Base-by-base conservation (phyloP, 2,797 vertebrate species). In the Limosa lapponica region DNA sequence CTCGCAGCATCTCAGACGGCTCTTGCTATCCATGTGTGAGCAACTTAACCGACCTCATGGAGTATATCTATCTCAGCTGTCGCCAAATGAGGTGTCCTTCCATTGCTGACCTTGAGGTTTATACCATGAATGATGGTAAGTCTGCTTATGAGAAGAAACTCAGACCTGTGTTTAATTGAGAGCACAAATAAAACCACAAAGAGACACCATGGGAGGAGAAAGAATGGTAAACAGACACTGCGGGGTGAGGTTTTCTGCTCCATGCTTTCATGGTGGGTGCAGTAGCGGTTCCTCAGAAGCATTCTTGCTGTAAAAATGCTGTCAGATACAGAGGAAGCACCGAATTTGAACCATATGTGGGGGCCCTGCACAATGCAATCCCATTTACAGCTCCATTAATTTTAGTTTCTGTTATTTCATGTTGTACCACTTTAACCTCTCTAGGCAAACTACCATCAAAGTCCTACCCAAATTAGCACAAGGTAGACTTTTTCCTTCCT, bases 391-490 rank as follows among this genome's bases (percentile, higher is more conserved):
- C 44, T 91, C 83, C 77, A 93, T 91, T 93, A 91, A 89, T 95
- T 96, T 89, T 89, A 55, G 36, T 75, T 95, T 86, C 83, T 89
- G 92, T 82, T 96, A 89, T 96, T 97, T 90, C 87, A 91, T 64
- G 43, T 86, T 87, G 91, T 84, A 93, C 28, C 62, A 69, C 73
- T 95, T 86, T 89, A 95, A 91, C 75, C 43, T 93, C 77, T 90
- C 52, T 64, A 57, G 70, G 27, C 28, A 70, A 91, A 95, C 87
- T 72, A 95, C 39, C 82, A 57, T 90, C 85, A 90, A 95, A 95
- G 80, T 62, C 41, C 34, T 89, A 55, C 32, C 39, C 23, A 73
- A 89, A 95, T 89, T 75, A 84, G 36, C 59, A 65, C 72, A 95
- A 73, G 4, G 11, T 37, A 75, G 65, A 61, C 30, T 80, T 82